Evolutionary conservation across 2,113 vertebrate species (phyloP), one percentile per base, ranked within the genome.

Genomic region (Halichoerus grypus): DNA sequence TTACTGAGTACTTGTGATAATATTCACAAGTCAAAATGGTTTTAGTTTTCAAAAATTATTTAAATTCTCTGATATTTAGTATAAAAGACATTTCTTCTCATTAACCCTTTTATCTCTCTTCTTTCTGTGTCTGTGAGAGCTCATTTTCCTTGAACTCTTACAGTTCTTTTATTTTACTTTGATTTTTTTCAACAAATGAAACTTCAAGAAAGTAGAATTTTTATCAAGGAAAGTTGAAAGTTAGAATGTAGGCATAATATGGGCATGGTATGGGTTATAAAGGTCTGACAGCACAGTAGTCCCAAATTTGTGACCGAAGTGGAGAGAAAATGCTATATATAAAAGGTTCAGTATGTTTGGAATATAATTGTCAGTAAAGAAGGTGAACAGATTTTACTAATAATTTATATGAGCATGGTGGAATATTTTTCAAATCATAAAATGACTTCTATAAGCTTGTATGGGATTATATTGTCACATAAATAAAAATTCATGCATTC

Each of bases 381-480:
- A 46, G 65, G 53, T 13, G 49, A 93, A 94, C 93, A 97, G 79
- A 93, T 97, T 96, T 95, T 98, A 87, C 91, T 91, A 92, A 93
- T 97, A 88, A 88, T 93, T 67, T 90, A 39, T 36, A 15, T 92
- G 94, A 72, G 59, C 55, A 53, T 81, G 24, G 42, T 83, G 57
- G 95, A 97, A 89, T 92, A 90, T 69, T 98, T 97, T 95, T 97
- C 57, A 97, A 98, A 53, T 96, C 13, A 79, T 97, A 97, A 81
- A 51, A 26, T 94, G 65, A 51, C 92, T 98, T 71, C 83, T 96
- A 36, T 97, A 96, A 96, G 61, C 51, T 96, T 69, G 31, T 92
- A 63, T 87, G 61, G 93, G 76, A 97, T 98, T 97, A 95, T 95
- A 61, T 96, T 96, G 77, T 95, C 89, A 71, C 88, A 93, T 96